A percentile compares a stretch with the other conserved stretches of the same genome.
Evolutionary conservation across 2,888 invertebrate species (phyloP).

Genomic region (Epirrhoe alternata): DNA sequence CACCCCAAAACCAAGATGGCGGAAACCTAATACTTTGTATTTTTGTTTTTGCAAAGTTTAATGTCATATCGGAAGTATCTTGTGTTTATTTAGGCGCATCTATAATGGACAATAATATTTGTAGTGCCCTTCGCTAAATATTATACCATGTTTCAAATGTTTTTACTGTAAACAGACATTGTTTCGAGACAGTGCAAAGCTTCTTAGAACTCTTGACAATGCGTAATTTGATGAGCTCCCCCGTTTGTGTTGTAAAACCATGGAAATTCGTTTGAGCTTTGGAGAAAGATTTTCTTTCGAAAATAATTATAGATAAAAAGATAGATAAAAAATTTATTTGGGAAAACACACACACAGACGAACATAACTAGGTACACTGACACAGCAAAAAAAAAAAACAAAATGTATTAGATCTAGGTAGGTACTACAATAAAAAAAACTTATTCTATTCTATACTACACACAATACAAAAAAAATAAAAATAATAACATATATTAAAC

Average conservation of each 20-base stretch:
- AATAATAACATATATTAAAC: too few relatives aligned
- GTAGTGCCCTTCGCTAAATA: conserved; percentile 62
- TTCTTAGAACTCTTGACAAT: conserved; percentile 35
- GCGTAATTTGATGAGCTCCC: conserved; percentile 27
- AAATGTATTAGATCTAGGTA: too few relatives aligned
- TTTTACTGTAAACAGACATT: conserved; percentile 62
- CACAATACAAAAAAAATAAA: too few relatives aligned
- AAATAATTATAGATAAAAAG: too few relatives aligned
- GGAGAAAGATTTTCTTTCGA: conserved; percentile 1
- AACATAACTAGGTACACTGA: too few relatives aligned
- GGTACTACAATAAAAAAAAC: too few relatives aligned
- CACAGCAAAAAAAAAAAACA: too few relatives aligned
- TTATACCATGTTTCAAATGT: conserved; percentile 57
- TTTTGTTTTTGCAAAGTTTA: conserved; percentile 72
- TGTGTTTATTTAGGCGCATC: conserved; percentile 73
- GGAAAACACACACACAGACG: too few relatives aligned
- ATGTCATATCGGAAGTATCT: conserved; percentile 74
- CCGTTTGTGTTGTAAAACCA: conserved; percentile 19
- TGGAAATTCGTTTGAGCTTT: conserved; percentile 7
- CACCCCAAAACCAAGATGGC: conserved; percentile 53
- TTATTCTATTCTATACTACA: too few relatives aligned
- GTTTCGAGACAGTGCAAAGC: conserved; percentile 38
- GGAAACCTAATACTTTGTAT: conserved; percentile 74
- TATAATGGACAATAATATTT: conserved; percentile 77
- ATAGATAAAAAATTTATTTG: too few relatives aligned